Evolutionary conservation across 2,888 invertebrate species (phyloP).

Genomic region (Xanthostigma xanthostigma): DNA sequence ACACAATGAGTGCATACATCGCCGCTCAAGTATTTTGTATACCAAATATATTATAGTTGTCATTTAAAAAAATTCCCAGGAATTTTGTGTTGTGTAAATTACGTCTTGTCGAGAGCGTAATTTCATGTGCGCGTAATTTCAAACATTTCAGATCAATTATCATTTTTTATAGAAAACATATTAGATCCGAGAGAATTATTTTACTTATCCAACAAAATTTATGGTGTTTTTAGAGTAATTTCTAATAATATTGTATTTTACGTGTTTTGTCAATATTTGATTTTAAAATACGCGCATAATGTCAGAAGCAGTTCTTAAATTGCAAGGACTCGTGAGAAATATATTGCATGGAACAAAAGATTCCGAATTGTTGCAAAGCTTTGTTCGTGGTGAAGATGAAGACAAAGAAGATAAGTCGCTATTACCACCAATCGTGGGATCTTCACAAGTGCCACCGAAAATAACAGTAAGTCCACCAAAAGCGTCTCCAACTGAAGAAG

Average conservation of each 20-base stretch:
- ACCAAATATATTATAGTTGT: too few relatives aligned
- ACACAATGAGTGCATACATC: too few relatives aligned
- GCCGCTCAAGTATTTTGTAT: neutral
- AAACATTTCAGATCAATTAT: too few relatives aligned
- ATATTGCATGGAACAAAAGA: constrained; percentile 54
- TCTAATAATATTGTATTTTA: neutral
- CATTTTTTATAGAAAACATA: too few relatives aligned
- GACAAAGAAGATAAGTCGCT: constrained; percentile 12
- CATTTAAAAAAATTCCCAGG: too few relatives aligned
- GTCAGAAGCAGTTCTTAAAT: constrained; percentile 28
- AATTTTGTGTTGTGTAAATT: too few relatives aligned
- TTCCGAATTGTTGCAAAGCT: constrained; percentile 65
- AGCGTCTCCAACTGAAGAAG: constrained; percentile 17
- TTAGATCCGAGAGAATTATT: neutral
- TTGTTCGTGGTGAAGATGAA: constrained; percentile 51
- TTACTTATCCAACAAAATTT: neutral
- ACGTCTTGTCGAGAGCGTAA: too few relatives aligned
- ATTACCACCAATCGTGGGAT: neutral
- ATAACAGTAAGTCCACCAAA: constrained; percentile 5
- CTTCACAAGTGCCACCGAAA: neutral
- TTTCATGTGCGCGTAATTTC: too few relatives aligned
- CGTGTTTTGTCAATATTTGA: neutral
- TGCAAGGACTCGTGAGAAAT: constrained; percentile 35
- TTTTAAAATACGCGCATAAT: constrained; percentile 2
- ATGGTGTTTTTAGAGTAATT: neutral